A percentile compares a stretch with the other conserved stretches of the same genome.
These are phyloP conservation scores for Cyprinus carpio DNA, from an alignment of 2,113 vertebrate species.

Conservation along the genomic window DNA sequence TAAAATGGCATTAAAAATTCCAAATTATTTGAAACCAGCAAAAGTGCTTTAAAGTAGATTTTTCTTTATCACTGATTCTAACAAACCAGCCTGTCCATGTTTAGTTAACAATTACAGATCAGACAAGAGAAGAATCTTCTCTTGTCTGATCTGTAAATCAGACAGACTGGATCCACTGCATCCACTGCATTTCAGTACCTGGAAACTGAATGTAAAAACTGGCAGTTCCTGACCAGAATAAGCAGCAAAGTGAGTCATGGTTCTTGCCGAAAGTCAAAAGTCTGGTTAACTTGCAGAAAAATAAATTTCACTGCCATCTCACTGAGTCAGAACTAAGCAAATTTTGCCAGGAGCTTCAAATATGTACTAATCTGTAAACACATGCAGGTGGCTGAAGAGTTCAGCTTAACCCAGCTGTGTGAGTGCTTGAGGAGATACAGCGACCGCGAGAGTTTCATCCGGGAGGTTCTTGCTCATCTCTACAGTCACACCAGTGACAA, in stretches of 20 bases:
- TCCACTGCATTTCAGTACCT: too few relatives aligned
- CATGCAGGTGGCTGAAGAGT: slow-evolving; percentile 89
- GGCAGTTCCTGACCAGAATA: too few relatives aligned
- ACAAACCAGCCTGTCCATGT: background rate
- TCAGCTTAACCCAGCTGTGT: slow-evolving; percentile 89
- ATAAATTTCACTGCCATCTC: too few relatives aligned
- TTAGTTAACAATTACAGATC: background rate
- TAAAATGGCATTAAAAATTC: too few relatives aligned
- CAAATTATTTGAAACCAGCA: too few relatives aligned
- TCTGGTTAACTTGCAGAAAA: too few relatives aligned
- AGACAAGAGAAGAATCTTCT: background rate
- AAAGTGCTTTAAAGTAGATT: background rate
- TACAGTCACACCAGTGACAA: slow-evolving; percentile 86
- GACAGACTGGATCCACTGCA: too few relatives aligned
- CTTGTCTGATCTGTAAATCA: too few relatives aligned
- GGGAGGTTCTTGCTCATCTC: slow-evolving; percentile 90
- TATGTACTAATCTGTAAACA: background rate
- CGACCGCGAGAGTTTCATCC: slow-evolving; percentile 88
- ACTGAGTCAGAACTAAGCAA: background rate
- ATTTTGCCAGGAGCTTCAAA: background rate
- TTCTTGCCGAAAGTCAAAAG: too few relatives aligned
- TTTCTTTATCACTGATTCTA: background rate
- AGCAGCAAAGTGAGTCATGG: too few relatives aligned
- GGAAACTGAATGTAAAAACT: too few relatives aligned
- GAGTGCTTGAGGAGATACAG: slow-evolving; percentile 91